These are phyloP conservation scores for Pachymerium ferrugineum DNA, from an alignment of 2,888 invertebrate genomes.

Conservation along the genomic window DNA sequence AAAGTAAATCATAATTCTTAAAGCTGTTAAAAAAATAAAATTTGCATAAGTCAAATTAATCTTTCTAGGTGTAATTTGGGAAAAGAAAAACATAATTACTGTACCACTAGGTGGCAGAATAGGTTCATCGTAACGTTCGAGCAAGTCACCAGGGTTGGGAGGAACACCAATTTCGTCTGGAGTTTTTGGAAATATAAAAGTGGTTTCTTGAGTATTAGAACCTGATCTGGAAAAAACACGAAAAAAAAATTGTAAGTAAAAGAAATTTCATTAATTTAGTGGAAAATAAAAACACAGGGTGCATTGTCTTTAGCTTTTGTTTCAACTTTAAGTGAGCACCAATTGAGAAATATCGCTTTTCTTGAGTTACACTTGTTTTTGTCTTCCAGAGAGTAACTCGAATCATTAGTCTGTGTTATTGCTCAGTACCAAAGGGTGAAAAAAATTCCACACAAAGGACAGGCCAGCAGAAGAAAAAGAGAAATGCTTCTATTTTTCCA, in stretches of 20 bases:
- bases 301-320: not conserved
- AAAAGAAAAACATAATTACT: not conserved
- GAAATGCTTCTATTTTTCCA: not conserved
- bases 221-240: constrained; percentile 10
- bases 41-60: too few species aligned
- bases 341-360: constrained; percentile 3
- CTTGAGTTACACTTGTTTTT: constrained; percentile 2
- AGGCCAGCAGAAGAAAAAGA: not conserved
- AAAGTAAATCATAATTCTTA: too few species aligned
- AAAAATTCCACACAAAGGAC: not conserved
- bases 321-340: not conserved
- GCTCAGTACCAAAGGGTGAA: not conserved
- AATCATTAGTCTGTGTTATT: not conserved
- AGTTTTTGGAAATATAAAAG: constrained; percentile 28
- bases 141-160: not conserved
- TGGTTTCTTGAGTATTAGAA: constrained; percentile 28
- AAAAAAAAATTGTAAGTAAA: too few species aligned
- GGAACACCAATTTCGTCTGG: not conserved
- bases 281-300: not conserved
- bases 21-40: too few species aligned
- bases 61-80: too few species aligned
- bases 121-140: constrained; percentile 30
- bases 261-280: not conserved
- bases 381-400: not conserved
- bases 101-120: constrained; percentile 30